phyloP scores from a whole-genome alignment of 2,113 vertebrate genomes.

The Numida meleagris region DNA sequence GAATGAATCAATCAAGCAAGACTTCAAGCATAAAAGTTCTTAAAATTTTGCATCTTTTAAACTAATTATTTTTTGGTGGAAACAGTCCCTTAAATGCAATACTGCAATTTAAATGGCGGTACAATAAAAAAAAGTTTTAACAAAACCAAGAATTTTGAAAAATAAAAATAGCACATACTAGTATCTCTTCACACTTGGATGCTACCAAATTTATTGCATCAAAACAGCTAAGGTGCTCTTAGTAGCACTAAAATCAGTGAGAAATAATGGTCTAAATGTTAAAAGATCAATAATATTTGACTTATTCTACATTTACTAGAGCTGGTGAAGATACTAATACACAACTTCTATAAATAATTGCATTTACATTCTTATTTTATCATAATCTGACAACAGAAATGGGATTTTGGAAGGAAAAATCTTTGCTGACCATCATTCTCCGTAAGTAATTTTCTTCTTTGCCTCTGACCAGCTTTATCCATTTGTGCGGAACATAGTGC shows the following conservation, averaged over 20 bases:
- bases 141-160: not conserved
- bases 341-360: conserved; percentile 15
- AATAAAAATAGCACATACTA: not conserved
- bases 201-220: not conserved
- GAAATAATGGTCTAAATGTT: not conserved
- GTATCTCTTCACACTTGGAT: not conserved
- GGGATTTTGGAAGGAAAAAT: not conserved
- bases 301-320: not conserved
- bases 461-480: not conserved
- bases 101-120: not conserved
- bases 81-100: not conserved
- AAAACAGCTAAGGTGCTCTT: not conserved
- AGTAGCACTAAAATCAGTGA: not conserved
- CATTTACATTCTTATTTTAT: not conserved
- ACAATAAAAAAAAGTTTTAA: not conserved
- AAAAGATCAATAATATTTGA: not conserved
- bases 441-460: not conserved
- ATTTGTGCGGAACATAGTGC: not conserved
- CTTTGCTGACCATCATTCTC: not conserved
- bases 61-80: not conserved
- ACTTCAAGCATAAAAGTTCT: not conserved
- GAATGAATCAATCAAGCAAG: not conserved
- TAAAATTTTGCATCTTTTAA: not conserved
- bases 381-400: not conserved
- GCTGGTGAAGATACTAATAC: conserved; percentile 20